Base-by-base conservation (phyloP, 2,888 invertebrate species). In the Fissipunctia ypsillon region DNA sequence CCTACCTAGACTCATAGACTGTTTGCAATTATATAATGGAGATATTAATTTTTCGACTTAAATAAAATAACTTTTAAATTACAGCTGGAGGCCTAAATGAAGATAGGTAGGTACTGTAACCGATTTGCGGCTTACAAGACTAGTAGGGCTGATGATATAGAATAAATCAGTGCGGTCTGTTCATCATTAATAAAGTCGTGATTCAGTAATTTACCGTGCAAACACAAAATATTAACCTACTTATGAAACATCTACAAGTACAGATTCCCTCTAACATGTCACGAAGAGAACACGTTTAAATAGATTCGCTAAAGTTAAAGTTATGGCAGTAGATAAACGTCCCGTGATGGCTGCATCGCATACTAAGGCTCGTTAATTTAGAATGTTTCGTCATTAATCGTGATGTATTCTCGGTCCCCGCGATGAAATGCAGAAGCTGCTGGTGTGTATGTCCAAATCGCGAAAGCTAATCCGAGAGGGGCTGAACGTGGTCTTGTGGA, bases 391-490 rank as follows among this genome's bases (percentile, higher is more conserved):
- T 67, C 76, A 85, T 67, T 50, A 76, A 43, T 73, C 73, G 66
- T 80, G 83, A 73, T 73, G 35, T 73, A 85, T 85, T 75, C 56
- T 72, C 68, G 60, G 28, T 78, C 65, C 48, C 25, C 50, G 60
- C 74, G 57, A 82, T 73, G 35, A 80, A 81, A 85, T 76, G 83
- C 78, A 81, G 87, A 85, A 77, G 79, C 64, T 80, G 61, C 69
- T 74, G 60, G 65, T 66, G 60, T 71, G 64, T 80, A 63, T 81
- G 77, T 78, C 68, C 50, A 84, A 84, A 83, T 81, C 78, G 73
- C 63, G 81, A 84, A 86, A 82, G 84, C 79, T 52, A 76, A 76
- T 69, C 84, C 84, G 84, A 90, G 90, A 87, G 90, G 89, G 89
- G 89, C 88, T 86, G 84, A 80, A 86, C 75, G 76, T 80, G 74